Conservation (phyloP, 30 jellyfish, hydroid and myxozoan species). For the Sanderia malayensis region DNA sequence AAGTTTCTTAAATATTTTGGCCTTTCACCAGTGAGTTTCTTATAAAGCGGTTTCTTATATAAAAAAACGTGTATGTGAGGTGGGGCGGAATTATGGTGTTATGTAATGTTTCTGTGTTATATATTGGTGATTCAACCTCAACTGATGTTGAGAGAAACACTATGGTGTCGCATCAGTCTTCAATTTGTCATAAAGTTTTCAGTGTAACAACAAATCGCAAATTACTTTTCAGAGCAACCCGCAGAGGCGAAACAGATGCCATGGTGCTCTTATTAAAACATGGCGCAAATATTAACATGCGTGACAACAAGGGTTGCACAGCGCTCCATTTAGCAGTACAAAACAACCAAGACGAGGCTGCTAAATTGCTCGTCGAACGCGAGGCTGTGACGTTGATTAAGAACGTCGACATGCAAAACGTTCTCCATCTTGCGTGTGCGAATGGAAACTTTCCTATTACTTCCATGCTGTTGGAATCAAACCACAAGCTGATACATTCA, state of each 20-base stretch:
- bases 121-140: no score
- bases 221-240: slow-evolving; percentile 34
- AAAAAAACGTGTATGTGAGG: no score
- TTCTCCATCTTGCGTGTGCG: slow-evolving; percentile 30
- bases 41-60: no score
- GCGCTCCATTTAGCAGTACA: slow-evolving; percentile 36
- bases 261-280: background rate
- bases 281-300: slow-evolving; percentile 20
- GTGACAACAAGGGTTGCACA: slow-evolving; percentile 25
- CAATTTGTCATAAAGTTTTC: no score
- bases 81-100: background rate
- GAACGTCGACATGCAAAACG: slow-evolving; percentile 6
- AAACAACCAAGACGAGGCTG: background rate
- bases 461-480: slow-evolving; percentile 4
- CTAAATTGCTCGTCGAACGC: slow-evolving; percentile 2
- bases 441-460: slow-evolving; percentile 37
- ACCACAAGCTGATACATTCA: slow-evolving; percentile 15
- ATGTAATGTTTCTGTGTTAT: background rate
- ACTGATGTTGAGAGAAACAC: background rate
- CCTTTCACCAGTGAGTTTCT: no score
- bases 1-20: no score
- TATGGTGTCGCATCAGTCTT: no score
- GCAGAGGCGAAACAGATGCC: slow-evolving; percentile 35
- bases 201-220: no score
- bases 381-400: slow-evolving; percentile 9